Evolutionary conservation across 2,797 vertebrate species (phyloP).

Genomic region (Falco rusticolus): DNA sequence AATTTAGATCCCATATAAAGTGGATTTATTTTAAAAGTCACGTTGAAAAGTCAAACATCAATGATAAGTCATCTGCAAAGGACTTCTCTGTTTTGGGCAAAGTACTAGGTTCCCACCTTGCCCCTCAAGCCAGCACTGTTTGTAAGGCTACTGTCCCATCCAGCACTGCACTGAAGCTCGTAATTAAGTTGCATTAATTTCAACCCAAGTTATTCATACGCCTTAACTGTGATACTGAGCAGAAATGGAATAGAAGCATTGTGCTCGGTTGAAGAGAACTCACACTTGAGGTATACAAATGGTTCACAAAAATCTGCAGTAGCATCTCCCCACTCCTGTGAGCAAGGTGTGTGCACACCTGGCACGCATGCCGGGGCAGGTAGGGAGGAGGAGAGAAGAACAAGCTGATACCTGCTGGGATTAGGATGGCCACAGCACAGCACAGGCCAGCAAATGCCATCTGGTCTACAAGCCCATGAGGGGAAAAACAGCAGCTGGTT

Average conservation of each 20-base stretch:
- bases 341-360: not conserved
- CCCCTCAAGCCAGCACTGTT: not conserved
- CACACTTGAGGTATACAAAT: not conserved
- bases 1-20: not conserved
- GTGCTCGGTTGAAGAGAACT: not conserved
- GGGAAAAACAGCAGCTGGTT: not conserved
- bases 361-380: not conserved
- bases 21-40: not conserved
- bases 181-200: not conserved
- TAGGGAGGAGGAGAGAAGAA: not conserved
- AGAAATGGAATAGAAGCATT: fast-evolving
- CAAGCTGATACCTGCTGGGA: not conserved
- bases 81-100: not conserved
- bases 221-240: not conserved
- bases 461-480: not conserved
- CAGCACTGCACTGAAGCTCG: not conserved
- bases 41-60: not conserved
- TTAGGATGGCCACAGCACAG: not conserved
- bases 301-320: not conserved
- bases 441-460: not conserved
- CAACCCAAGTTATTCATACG: not conserved
- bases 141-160: not conserved
- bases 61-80: not conserved
- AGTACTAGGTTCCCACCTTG: not conserved
- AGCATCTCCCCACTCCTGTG: not conserved